Percentiles rank a stretch among this genome's conserved stretches.
phyloP scores from a whole-genome alignment of 1,140 invertebrate species.

The Calliopsis andreniformis region DNA sequence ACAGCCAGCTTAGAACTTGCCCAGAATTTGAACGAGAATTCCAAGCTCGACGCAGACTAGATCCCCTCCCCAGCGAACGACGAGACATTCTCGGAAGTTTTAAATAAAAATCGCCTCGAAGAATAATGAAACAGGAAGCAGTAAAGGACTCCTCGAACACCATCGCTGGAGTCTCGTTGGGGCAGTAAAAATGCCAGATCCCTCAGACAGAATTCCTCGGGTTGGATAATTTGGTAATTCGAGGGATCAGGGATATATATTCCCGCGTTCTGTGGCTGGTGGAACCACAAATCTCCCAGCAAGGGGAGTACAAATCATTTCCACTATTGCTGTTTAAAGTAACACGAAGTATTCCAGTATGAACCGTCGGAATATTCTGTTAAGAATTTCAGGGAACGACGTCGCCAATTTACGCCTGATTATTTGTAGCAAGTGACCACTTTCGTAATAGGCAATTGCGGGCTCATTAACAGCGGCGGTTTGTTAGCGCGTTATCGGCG shows the following conservation, averaged over 20 bases:
- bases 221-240: constrained; percentile 60
- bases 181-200: constrained; percentile 17
- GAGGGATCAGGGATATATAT: constrained; percentile 50
- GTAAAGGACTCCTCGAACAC: constrained; percentile 45
- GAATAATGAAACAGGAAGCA: constrained; percentile 13
- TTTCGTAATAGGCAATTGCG: neutral
- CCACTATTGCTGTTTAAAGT: neutral
- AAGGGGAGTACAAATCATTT: constrained; percentile 32
- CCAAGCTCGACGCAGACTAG: neutral
- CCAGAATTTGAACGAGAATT: neutral
- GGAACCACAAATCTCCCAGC: neutral
- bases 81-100: too few species aligned
- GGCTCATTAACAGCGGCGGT: constrained; percentile 11
- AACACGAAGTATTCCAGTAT: constrained; percentile 8
- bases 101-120: neutral
- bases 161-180: constrained; percentile 34
- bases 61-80: too few species aligned
- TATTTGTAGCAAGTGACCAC: neutral
- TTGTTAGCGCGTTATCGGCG: neutral
- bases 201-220: neutral
- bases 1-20: neutral
- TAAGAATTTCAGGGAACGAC: neutral
- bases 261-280: neutral
- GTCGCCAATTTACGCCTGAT: neutral
- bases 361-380: neutral